Evolutionary conservation across 2,888 invertebrate genomes (phyloP), one percentile per base, ranked within the genome.

Genomic region (Mycogona germanica): DNA sequence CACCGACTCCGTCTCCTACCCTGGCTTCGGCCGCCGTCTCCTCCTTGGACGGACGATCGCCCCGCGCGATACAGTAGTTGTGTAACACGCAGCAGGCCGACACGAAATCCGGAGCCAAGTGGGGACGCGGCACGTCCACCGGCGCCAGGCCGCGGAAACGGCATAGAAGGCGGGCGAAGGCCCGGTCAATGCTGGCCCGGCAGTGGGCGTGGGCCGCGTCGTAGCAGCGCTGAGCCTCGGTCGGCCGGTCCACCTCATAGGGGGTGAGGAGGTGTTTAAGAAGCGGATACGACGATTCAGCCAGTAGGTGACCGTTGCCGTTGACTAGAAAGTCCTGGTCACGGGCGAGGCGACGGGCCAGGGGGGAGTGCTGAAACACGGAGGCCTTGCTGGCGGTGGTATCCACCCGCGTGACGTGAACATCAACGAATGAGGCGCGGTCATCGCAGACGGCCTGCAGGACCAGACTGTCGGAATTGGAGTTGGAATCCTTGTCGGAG

Each of bases 21-120:
- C n/a, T n/a, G n/a, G n/a, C n/a, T n/a, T n/a, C n/a, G n/a, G n/a
- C n/a, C n/a, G n/a, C n/a, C n/a, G n/a, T n/a, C n/a, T n/a, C n/a
- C n/a, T n/a, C n/a, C n/a, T n/a, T n/a, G n/a, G n/a, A n/a, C n/a
- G n/a, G n/a, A n/a, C n/a, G n/a, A n/a, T 47, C 47, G 5, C 4
- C 47, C n/a, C 32, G n/a, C 4, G 28, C 47, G 2, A 47, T 29
- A 21, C 26, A 29, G 17, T 30, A 5, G 30, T 52, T 52, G 30
- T 52, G 52, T 14, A 52, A 26, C 14, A 52, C 52, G 7, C 52
- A 52, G 21, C 32, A 23, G 3, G 52, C 52, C 14, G 25, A 32
- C 19, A 52, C 30, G 12, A 52, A 35, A 23, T 48, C 17, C 5
- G 52, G 52, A 29, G 35, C 44, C 9, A 35, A 9, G 25, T 46